These are phyloP conservation scores for Trisateles emortualis DNA, from an alignment of 2,888 invertebrate genomes.

Conservation along the genomic window DNA sequence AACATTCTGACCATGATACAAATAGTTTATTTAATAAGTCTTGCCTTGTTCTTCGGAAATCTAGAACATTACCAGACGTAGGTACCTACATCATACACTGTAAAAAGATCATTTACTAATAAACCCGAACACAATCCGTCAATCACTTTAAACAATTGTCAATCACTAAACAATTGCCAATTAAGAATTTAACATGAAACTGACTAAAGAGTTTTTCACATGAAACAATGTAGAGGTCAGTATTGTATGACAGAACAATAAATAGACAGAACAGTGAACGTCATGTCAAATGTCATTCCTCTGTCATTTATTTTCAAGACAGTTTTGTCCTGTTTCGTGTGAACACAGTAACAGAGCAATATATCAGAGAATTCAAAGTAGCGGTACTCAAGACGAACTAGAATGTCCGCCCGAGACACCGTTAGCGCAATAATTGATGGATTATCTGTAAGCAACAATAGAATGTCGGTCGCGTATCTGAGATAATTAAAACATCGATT, in stretches of 20 bases:
- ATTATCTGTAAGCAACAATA: conserved; percentile 56
- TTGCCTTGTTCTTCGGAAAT: too few species aligned
- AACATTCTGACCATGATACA: too few species aligned
- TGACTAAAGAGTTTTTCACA: background rate
- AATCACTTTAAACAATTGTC: conserved; percentile 38
- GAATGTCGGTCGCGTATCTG: conserved; percentile 43
- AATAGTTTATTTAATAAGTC: too few species aligned
- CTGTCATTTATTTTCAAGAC: background rate
- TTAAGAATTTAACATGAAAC: background rate
- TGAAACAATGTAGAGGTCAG: background rate
- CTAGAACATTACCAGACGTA: background rate
- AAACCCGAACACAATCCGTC: conserved; percentile 20
- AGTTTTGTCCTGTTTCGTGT: background rate
- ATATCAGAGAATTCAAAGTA: conserved; percentile 67
- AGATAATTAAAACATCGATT: conserved; percentile 30
- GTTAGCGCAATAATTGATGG: conserved; percentile 76
- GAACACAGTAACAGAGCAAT: conserved; percentile 24
- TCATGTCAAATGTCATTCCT: background rate
- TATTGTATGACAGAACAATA: background rate
- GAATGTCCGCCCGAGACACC: conserved; percentile 76
- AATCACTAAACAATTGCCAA: background rate
- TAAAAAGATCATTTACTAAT: conserved; percentile 21
- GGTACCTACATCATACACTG: background rate
- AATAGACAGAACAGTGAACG: background rate
- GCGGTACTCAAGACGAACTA: conserved; percentile 78